Evolutionary conservation across 2,797 vertebrate genomes (phyloP), one percentile per base, ranked within the genome.

Genomic region (Anomalospiza imberbis): DNA sequence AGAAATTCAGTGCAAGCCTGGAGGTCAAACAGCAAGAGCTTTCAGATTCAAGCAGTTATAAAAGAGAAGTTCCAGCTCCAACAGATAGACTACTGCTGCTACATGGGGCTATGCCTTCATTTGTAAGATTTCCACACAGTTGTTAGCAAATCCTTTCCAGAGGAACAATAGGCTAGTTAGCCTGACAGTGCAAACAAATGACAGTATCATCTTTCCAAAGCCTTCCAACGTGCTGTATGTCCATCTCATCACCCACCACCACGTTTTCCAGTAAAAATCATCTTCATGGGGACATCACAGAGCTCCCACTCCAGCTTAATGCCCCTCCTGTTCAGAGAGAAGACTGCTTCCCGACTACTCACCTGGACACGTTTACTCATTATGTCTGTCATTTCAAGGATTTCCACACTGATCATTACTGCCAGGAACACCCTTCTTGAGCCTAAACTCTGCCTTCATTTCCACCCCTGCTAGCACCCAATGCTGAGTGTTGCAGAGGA

Each of bases 1-100:
- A 54, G 61, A 83, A 92, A 93, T 83, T 58, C 38, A 50, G 28
- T 47, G 65, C 77, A 85, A 85, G 50, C 32, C 81, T 65, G 29
- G 28, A 67, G 47, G 63, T 54, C 6, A 12, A 79, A 66, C 15
- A 91, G 67, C 36, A 92, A 55, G 28, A 73, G 28, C 80, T 71
- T 79, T 74, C 50, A 66, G 53, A 72, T 73, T 51, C 62, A 68
- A 61, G 44, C 26, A 86, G 66, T 53, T 24, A 8, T 72, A 70
- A 60, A 13, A 79, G 18, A 85, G 26, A 57, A 85, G 54, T 40
- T 75, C 66, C 76, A 81, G 29, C 47, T 88, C 47, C 1, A 9
- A 55, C 54, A 94, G 83, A 73, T 55, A 80, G 44, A 50, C 34
- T 13, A 32, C n/a, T 58, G 72, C 61, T 77, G 65, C 50, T 45